Percentiles rank a stretch among this genome's conserved stretches.
phyloP scores from a whole-genome alignment of 35 echinoderm and acorn worm species.

The Ophioderma brevispina region DNA sequence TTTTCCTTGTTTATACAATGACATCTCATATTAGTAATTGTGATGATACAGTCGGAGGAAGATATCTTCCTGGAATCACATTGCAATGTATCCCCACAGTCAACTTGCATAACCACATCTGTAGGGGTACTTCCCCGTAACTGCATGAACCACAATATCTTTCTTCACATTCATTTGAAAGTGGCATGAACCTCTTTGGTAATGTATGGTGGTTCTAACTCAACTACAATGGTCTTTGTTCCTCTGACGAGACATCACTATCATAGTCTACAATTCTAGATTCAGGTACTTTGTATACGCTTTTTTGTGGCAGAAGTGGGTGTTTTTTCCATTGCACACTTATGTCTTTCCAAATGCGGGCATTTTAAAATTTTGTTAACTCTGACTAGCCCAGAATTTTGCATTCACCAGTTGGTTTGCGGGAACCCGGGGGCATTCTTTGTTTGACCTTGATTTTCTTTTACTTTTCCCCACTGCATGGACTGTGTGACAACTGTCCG shows the following conservation, averaged over 20 bases:
- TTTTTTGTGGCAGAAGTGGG: conserved; percentile 28
- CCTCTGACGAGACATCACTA: too few relatives aligned
- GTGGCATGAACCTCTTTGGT: neutral
- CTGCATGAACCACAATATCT: neutral
- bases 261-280: neutral
- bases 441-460: too few relatives aligned
- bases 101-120: neutral
- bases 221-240: neutral
- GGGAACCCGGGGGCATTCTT: too few relatives aligned
- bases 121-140: neutral
- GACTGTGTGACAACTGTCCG: too few relatives aligned
- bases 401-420: too few relatives aligned
- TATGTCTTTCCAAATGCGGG: conserved; percentile 47
- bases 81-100: neutral
- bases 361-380: too few relatives aligned
- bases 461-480: too few relatives aligned
- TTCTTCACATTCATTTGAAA: neutral
- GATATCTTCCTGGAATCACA: neutral
- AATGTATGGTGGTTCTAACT: neutral
- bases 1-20: neutral
- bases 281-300: neutral
- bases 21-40: neutral
- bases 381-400: too few relatives aligned
- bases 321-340: conserved; percentile 39
- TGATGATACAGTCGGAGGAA: neutral